phyloP scores from a whole-genome alignment of 2,888 invertebrate species.

The Tricholauxania praeusta region DNA sequence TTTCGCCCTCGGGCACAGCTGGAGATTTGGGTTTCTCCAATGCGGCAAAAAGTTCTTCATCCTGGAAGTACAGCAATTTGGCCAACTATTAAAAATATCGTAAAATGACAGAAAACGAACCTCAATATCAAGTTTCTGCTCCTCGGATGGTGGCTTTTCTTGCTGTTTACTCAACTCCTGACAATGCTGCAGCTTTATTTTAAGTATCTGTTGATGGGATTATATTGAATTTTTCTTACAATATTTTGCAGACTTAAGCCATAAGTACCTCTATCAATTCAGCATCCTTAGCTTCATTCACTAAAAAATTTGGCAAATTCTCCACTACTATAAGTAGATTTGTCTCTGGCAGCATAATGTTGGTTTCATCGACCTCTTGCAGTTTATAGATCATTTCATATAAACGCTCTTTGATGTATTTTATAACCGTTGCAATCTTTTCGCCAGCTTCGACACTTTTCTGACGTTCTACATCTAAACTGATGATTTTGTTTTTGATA shows the following conservation, averaged over 20 bases:
- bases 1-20: conserved; percentile 60
- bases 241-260: background rate
- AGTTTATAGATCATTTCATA: conserved; percentile 67
- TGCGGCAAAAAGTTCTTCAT: conserved; percentile 55
- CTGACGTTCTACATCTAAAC: conserved; percentile 68
- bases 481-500: conserved; percentile 73
- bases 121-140: conserved; percentile 57
- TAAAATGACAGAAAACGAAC: conserved; percentile 45
- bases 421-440: conserved; percentile 60
- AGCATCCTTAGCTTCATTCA: conserved; percentile 58
- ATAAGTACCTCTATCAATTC: conserved; percentile 61
- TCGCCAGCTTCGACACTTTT: conserved; percentile 64
- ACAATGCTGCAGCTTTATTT: conserved; percentile 61
- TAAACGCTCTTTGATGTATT: conserved; percentile 64
- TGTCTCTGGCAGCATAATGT: conserved; percentile 57
- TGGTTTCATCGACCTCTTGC: conserved; percentile 66
- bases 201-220: conserved; percentile 56
- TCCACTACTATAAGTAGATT: conserved; percentile 55
- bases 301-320: conserved; percentile 60
- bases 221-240: background rate
- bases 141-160: conserved; percentile 50
- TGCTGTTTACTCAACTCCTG: conserved; percentile 57
- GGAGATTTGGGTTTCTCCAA: conserved; percentile 59
- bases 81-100: background rate
- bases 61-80: conserved; percentile 43